Conservation (phyloP, 2,113 vertebrate species). For the Climacteris rufus region DNA sequence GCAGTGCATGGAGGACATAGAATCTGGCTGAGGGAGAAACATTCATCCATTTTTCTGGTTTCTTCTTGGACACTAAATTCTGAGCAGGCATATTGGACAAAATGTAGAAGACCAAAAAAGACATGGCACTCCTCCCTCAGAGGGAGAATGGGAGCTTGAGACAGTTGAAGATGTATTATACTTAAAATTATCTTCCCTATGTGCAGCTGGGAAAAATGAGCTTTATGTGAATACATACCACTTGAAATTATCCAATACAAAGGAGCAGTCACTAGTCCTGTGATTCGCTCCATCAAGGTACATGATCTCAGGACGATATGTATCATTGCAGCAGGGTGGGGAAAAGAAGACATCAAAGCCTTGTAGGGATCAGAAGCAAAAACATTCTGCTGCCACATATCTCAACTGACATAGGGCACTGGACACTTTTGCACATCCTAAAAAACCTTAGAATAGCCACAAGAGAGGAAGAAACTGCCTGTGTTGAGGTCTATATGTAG, state of each 20-base stretch:
- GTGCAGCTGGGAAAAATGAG: not conserved
- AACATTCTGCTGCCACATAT: not conserved
- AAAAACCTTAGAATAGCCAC: not conserved
- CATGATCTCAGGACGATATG: not conserved
- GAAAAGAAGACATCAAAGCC: not conserved
- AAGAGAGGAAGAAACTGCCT: not conserved
- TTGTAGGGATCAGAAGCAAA: not conserved
- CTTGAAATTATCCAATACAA: not conserved
- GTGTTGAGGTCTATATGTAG: not conserved
- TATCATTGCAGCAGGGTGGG: not conserved
- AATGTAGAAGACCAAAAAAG: not conserved
- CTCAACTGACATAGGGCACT: not conserved
- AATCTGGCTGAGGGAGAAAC: not conserved
- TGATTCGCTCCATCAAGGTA: not conserved
- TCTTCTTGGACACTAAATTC: not conserved
- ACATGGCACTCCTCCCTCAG: not conserved
- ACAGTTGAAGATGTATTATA: not conserved
- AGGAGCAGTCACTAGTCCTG: not conserved
- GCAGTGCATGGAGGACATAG: rapidly evolving
- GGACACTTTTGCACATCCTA: not conserved
- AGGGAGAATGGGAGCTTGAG: not conserved
- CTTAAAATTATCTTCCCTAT: not conserved
- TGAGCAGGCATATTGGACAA: not conserved
- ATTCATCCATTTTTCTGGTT: not conserved
- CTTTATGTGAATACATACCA: not conserved